Base-by-base conservation (phyloP, 2,888 invertebrate species). In the Drosophila atripex region DNA sequence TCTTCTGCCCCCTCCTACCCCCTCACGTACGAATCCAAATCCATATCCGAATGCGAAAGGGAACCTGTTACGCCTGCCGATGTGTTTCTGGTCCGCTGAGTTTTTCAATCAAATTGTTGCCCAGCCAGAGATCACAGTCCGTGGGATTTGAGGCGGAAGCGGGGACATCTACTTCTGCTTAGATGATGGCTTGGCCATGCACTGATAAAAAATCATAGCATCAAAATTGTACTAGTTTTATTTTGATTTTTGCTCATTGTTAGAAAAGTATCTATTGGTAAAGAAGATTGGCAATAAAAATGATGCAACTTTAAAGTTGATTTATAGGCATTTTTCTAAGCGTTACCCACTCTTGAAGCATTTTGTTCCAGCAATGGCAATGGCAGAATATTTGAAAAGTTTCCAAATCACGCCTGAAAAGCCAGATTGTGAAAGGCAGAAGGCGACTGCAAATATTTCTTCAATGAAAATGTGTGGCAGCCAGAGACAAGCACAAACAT, bases 91-190 rank as follows among this genome's bases (percentile, higher is more conserved):
- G 86, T 84, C 78, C 78, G 85, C 47, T 80, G 86, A 56, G 72
- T 86, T 89, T 89, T 89, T 84, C 88, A 89, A 89, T 89, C 89
- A 89, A 89, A 88, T 89, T 73, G 76, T 88, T 86, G 82, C 78
- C 80, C 78, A 64, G 71, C 57, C 77, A 80, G 71, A 80, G 78
- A 78, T 77, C 78, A 82, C 72, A 78, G 61, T 45, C 76, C 14
- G 16, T 43, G 64, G 30, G 55, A 47, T 35, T 45, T 50, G 61
- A 61, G 28, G 41, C 54, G 55, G 56, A 18, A 56, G 46, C 59
- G 59, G 60, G 57, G 12, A 61, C 25, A 43, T 53, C 50, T 54
- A 52, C 23, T 38, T 56, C 41, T 30, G 56, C 56, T 56, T 38
- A 52, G 39, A 57, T 57, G 23, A 57, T 49, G 23, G 38, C 45